Conservation (phyloP, 1,140 invertebrate genomes). For the Eurosta solidaginis region DNA sequence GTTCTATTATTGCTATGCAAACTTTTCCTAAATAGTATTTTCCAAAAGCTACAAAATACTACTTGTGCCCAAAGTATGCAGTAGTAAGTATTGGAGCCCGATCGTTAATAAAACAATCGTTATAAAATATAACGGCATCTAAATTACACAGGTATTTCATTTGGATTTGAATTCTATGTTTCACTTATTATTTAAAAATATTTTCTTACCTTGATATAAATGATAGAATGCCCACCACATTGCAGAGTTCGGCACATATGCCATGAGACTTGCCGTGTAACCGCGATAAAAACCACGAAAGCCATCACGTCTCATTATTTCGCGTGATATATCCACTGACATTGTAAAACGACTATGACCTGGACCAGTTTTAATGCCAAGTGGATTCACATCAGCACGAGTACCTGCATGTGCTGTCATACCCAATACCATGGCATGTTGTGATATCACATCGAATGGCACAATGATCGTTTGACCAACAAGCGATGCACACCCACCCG, state of each 20-base stretch:
- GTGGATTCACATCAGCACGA: conserved; percentile 68
- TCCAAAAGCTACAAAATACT: too few relatives aligned
- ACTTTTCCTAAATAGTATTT: too few relatives aligned
- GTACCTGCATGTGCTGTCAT: conserved; percentile 64
- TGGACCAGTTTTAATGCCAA: conserved; percentile 68
- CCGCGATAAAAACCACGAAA: conserved; percentile 90
- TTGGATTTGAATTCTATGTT: neutral
- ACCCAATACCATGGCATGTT: conserved; percentile 95
- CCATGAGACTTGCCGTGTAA: conserved; percentile 86
- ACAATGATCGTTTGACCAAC: conserved; percentile 95
- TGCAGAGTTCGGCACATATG: conserved; percentile 94
- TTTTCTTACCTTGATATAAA: conserved; percentile 89
- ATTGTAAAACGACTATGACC: conserved; percentile 68
- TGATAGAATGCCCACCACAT: conserved; percentile 97
- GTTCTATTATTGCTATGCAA: too few relatives aligned
- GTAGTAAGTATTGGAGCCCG: too few relatives aligned
- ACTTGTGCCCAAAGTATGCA: too few relatives aligned
- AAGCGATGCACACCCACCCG: conserved; percentile 86
- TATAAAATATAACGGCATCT: too few relatives aligned
- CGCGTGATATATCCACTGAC: conserved; percentile 69
- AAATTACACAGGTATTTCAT: neutral
- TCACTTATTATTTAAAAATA: conserved; percentile 6
- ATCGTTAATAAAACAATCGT: too few relatives aligned
- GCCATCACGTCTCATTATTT: conserved; percentile 80
- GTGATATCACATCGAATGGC: conserved; percentile 94